These are phyloP conservation scores for Caenorhabditis remanei DNA, from an alignment of 1,140 invertebrate species.

Conservation along the genomic window DNA sequence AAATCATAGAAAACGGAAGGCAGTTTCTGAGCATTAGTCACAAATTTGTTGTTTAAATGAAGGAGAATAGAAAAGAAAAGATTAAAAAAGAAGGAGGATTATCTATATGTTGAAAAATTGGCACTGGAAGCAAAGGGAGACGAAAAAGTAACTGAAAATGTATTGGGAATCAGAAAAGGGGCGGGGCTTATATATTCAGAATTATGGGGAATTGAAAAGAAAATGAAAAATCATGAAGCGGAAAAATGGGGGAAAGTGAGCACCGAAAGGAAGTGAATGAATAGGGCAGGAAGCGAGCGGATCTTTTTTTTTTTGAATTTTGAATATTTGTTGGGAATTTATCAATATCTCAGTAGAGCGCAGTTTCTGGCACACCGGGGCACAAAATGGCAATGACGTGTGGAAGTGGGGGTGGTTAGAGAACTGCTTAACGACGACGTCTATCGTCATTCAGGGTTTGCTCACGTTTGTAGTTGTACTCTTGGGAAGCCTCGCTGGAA, in stretches of 20 bases:
- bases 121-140: slow-evolving; percentile 49
- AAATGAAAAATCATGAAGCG: slow-evolving; percentile 5
- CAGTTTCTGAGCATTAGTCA: slow-evolving; percentile 53
- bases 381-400: too few relatives aligned
- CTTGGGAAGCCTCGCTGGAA: slow-evolving; percentile 67
- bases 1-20: not conserved
- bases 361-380: slow-evolving; percentile 27
- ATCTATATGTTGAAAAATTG: not conserved
- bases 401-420: not conserved
- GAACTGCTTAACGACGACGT: slow-evolving; percentile 27
- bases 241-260: not conserved
- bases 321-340: not conserved
- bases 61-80: not conserved
- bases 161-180: not conserved
- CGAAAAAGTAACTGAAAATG: slow-evolving; percentile 14
- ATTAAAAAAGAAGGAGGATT: not conserved
- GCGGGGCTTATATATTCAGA: too few relatives aligned
- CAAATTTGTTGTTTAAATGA: not conserved
- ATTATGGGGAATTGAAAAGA: not conserved
- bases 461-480: slow-evolving; percentile 69
- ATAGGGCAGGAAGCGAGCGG: not conserved
- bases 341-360: not conserved
- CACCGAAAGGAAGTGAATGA: slow-evolving; percentile 32
- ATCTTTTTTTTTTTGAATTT: not conserved
- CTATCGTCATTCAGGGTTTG: slow-evolving; percentile 56